Evolutionary conservation across 1,140 invertebrate species (phyloP).

Genomic region (Tetranychus urticae): DNA sequence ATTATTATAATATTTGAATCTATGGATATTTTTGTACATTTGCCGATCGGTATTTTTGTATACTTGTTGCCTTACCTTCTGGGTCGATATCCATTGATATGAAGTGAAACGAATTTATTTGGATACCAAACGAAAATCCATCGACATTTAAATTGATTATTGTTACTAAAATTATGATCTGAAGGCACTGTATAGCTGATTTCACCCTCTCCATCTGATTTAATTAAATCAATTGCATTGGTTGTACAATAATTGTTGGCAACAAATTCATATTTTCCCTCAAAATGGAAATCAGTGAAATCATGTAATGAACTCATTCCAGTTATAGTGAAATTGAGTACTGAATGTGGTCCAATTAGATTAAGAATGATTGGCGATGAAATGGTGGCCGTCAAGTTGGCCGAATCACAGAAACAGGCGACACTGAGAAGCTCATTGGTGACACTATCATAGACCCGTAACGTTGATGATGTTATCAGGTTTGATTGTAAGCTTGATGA

Average conservation of each 20-base stretch:
- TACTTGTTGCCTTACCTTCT: background rate
- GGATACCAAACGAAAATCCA: background rate
- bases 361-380: conserved; percentile 39
- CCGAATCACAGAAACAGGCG: conserved; percentile 49
- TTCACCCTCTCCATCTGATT: background rate
- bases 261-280: conserved; percentile 57
- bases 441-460: background rate
- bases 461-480: background rate
- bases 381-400: conserved; percentile 16
- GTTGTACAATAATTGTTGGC: background rate
- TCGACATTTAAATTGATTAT: background rate
- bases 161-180: background rate
- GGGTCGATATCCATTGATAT: background rate
- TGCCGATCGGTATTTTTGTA: too few relatives aligned
- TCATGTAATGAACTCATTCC: conserved; percentile 61
- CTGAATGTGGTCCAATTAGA: conserved; percentile 44
- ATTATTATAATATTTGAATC: too few relatives aligned
- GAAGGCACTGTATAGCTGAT: background rate
- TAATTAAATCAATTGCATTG: background rate
- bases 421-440: conserved; percentile 23
- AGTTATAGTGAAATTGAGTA: conserved; percentile 50
- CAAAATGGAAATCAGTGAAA: conserved; percentile 53
- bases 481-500: background rate
- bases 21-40: too few relatives aligned
- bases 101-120: background rate